Base-by-base conservation (phyloP, 1,140 invertebrate species). In the Wasmannia auropunctata region DNA sequence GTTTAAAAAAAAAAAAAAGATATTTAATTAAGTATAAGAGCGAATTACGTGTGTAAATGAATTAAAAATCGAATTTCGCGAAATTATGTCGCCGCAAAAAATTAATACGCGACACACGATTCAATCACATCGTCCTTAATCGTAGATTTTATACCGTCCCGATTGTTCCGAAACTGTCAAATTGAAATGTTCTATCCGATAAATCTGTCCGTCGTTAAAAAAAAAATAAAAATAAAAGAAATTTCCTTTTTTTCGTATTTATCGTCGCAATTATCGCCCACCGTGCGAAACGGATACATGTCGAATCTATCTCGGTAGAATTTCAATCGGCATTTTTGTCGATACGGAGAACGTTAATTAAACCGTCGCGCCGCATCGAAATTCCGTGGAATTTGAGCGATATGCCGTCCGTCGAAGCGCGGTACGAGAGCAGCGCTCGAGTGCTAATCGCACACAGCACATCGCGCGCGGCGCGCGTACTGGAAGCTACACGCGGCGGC, bases 401-500 rank as follows among this genome's bases (percentile, higher is more conserved):
- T 74, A 31, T 34, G 56, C 43, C 75, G 79, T 22, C n/a, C n/a
- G n/a, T n/a, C n/a, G n/a, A n/a, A n/a, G 34, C 37, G 72, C n/a
- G 51, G 40, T 34, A 28, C 72, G 72, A 58, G 72, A 58, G 37
- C 56, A 72, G 49, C 62, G 58, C 60, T 63, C 67, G 86, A 86
- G 72, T 86, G 88, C 86, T 88, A 86, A 87, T 89, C 77, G 87
- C 77, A 31, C 77, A 31, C 69, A 85, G 85, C 88, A 84, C 91
- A 88, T 86, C 90, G 74, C n/a, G n/a, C n/a, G n/a, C n/a, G n/a
- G n/a, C n/a, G 84, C 87, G 86, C 86, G 86, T 83, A 72, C 69
- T 91, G 91, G 79, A 85, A 86, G 90, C 86, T 91, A 91, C 91
- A 91, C 67, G 65, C 72, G 74, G 88, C 88, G 65, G 90, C 90